Conservation (phyloP, 2,888 invertebrate species). For the Acleris sparsana region DNA sequence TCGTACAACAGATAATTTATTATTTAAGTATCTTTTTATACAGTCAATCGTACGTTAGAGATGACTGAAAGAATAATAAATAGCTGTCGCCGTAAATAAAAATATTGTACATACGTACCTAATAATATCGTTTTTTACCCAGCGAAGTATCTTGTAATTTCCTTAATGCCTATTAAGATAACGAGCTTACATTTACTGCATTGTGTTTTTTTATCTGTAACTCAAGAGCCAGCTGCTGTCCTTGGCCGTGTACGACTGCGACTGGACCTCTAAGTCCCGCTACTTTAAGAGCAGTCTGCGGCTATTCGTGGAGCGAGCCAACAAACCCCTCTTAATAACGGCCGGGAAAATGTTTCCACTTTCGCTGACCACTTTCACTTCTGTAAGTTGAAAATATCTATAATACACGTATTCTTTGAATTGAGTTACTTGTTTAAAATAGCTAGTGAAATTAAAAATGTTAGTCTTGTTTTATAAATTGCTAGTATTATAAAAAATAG, state of each 20-base stretch:
- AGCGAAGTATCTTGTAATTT: too few relatives aligned
- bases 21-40: too few relatives aligned
- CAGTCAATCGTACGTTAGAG: too few relatives aligned
- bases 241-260: constrained; percentile 58
- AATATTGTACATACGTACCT: background rate
- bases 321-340: constrained; percentile 58
- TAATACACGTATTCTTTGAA: background rate
- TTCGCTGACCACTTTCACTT: constrained; percentile 63
- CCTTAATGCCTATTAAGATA: too few relatives aligned
- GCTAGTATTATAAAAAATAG: too few relatives aligned
- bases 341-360: constrained; percentile 68
- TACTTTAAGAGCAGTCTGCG: constrained; percentile 62
- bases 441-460: background rate
- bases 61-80: too few relatives aligned
- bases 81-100: too few relatives aligned
- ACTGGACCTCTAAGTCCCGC: constrained; percentile 60
- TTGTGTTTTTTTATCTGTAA: background rate
- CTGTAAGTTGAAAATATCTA: constrained; percentile 52
- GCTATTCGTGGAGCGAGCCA: constrained; percentile 60
- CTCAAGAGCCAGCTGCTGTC: constrained; percentile 58
- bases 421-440: background rate
- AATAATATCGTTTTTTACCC: too few relatives aligned
- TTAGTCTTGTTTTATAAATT: background rate
- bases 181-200: too few relatives aligned
- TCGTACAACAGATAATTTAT: too few relatives aligned